Evolutionary conservation across 2,113 vertebrate genomes (phyloP).

Genomic region (Anhinga anhinga): DNA sequence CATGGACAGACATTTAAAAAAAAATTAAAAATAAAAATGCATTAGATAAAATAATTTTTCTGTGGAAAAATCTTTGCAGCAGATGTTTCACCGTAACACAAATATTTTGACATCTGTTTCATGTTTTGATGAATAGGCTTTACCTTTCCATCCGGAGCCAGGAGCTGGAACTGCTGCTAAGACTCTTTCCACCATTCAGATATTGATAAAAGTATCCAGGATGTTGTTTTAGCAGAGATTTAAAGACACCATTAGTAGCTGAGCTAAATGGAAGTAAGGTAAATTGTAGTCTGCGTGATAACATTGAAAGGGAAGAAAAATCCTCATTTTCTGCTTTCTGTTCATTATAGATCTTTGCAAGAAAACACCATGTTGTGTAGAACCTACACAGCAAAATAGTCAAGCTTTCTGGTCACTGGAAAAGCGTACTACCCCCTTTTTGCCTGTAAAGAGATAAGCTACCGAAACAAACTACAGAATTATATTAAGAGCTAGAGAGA

Average conservation of each 20-base stretch:
- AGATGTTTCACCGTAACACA: neutral
- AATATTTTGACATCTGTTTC: neutral
- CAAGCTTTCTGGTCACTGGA: neutral
- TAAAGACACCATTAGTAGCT: neutral
- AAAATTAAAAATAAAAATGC: neutral
- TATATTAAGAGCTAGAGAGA: neutral
- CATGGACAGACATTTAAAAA: neutral
- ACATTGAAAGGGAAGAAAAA: neutral
- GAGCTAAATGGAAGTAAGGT: neutral
- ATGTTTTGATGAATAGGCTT: neutral
- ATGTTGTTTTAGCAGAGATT: neutral
- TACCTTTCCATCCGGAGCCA: neutral
- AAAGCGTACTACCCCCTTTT: neutral
- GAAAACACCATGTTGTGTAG: neutral
- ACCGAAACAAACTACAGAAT: neutral
- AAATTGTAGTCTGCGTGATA: neutral
- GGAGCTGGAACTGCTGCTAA: neutral
- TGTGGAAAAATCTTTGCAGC: neutral
- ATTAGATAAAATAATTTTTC: neutral
- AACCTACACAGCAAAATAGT: neutral
- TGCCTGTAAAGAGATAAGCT: neutral
- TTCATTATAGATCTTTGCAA: neutral
- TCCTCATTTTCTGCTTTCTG: neutral
- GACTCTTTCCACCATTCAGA: neutral
- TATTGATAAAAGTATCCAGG: neutral